Evolutionary conservation across 2,888 invertebrate species (phyloP).

Genomic region (Synanthedon tipuliformis): DNA sequence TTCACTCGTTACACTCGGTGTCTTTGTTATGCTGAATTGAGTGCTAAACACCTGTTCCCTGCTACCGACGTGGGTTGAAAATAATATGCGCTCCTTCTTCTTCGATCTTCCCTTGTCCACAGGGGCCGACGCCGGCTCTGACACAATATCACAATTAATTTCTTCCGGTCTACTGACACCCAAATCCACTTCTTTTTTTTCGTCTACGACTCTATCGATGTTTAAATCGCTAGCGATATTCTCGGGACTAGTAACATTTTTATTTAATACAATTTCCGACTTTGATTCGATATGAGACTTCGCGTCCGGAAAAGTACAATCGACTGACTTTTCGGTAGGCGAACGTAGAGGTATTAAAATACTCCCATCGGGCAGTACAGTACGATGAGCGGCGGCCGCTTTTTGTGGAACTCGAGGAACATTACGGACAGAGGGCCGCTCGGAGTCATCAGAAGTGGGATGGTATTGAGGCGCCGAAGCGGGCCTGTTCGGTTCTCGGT

Average conservation of each 20-base stretch:
- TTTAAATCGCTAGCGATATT: neutral
- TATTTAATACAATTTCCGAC: neutral
- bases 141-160: neutral
- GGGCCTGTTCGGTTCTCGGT: conserved; percentile 16
- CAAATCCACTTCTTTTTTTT: neutral
- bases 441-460: conserved; percentile 17
- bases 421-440: neutral
- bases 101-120: conserved; percentile 4
- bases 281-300: neutral
- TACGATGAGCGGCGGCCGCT: conserved; percentile 29
- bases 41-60: conserved; percentile 77
- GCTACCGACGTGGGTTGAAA: conserved; percentile 77
- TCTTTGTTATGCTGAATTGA: conserved; percentile 74
- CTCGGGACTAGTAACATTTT: neutral
- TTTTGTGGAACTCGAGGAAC: conserved; percentile 34
- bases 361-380: conserved; percentile 68
- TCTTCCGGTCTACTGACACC: neutral
- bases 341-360: conserved; percentile 68
- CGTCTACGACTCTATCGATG: neutral
- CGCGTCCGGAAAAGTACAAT: conserved; percentile 12
- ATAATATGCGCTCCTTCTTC: conserved; percentile 62
- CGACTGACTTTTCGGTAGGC: conserved; percentile 42
- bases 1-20: conserved; percentile 73
- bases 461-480: conserved; percentile 26
- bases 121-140: conserved; percentile 5